phyloP scores from a whole-genome alignment of 2,797 vertebrate genomes.

The Neosalanx taihuensis region DNA sequence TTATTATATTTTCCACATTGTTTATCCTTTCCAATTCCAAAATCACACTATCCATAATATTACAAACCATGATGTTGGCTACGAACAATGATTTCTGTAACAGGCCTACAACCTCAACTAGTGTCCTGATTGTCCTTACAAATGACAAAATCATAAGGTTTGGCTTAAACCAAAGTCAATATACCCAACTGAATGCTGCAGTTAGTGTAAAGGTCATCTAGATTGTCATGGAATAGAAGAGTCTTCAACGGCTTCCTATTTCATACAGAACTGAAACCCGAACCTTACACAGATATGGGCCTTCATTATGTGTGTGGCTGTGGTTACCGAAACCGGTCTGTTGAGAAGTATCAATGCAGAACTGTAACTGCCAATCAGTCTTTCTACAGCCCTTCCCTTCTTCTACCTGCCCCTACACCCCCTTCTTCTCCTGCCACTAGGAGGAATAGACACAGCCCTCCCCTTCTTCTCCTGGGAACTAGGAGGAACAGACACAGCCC shows the following conservation, averaged over 20 bases:
- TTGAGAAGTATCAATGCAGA: constrained; percentile 48
- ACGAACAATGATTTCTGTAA: too few species aligned
- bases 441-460: not conserved
- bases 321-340: constrained; percentile 64
- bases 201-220: not conserved
- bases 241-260: constrained; percentile 20
- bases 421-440: too few species aligned
- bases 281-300: constrained; percentile 30
- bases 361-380: not conserved
- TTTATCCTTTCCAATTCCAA: too few species aligned
- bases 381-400: not conserved
- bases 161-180: not conserved
- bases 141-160: too few species aligned
- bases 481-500: too few species aligned
- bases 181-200: too few species aligned
- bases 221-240: not conserved
- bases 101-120: too few species aligned
- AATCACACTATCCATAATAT: too few species aligned
- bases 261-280: constrained; percentile 48
- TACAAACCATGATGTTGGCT: too few species aligned
- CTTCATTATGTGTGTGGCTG: constrained; percentile 8
- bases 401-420: not conserved
- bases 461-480: not conserved
- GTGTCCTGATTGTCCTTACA: too few species aligned
- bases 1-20: too few species aligned